Evolutionary conservation across 2,797 vertebrate species (phyloP), one percentile per base, ranked within the genome.

Genomic region (Notoglanidium macrostoma): DNA sequence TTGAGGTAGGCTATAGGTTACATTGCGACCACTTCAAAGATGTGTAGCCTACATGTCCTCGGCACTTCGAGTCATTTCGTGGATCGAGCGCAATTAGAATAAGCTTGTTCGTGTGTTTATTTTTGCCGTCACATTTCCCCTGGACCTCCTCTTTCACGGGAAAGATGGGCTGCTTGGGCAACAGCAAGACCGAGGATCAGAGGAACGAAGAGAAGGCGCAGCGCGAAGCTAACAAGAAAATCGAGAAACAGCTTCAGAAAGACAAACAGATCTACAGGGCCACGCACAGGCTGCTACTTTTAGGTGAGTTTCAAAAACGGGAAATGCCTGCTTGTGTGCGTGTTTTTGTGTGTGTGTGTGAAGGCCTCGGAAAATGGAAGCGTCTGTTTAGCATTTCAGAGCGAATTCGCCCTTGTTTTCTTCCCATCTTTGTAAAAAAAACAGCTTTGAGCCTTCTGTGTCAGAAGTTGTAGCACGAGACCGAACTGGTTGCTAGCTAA

Each of bases 181-280:
- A 97, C 97, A 98, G 96, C 92, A 98, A 98, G 96, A 98, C 98
- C 85, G 97, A 98, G 96, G 98, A 98, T 95, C 97, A 98, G 96
- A 96, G 96, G 95, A 98, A 98, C 94, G 97, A 98, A 92, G 97
- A 98, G 96, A 98, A 98, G 96, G 96, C 96, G 93, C 97, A 98
- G 93, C 96, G 97, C 91, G 97, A 98, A 95, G 97, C 97, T 89
- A 98, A 98, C 96, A 98, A 98, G 92, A 98, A 98, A 94, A 99
- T 99, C 90, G 97, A 99, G 92, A 98, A 98, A 91, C 97, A 98
- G 94, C 96, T 99, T 93, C 97, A 98, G 92, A 98, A 98, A 94
- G 98, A 98, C 96, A 99, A 99, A 91, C 97, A 99, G 95, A 96
- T 98, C 90, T 98, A 98, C 95, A 95, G 97, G 94, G 97, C 97